Conservation (phyloP, 2,888 invertebrate genomes). For the Cyrtodaria siliqua region DNA sequence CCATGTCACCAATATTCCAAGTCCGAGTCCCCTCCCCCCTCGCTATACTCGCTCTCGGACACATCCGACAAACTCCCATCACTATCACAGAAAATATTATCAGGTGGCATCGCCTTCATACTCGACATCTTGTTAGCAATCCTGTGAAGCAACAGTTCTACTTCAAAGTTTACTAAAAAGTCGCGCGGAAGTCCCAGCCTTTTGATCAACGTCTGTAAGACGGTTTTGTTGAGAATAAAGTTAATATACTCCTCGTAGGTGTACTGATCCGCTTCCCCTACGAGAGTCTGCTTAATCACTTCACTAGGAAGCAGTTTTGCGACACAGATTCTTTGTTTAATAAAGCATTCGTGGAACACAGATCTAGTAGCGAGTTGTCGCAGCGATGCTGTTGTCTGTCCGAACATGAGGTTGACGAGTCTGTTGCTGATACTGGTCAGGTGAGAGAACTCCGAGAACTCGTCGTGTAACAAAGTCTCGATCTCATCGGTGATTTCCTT, state of each 20-base stretch:
- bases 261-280: conserved; percentile 63
- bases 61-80: conserved; percentile 64
- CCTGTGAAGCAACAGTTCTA: conserved; percentile 75
- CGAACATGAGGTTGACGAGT: conserved; percentile 77
- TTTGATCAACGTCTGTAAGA: conserved; percentile 69
- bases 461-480: conserved; percentile 66
- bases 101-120: conserved; percentile 71
- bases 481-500: conserved; percentile 77
- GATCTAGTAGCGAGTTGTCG: conserved; percentile 75
- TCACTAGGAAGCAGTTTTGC: conserved; percentile 70
- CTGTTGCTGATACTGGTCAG: conserved; percentile 65
- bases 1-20: conserved; percentile 80
- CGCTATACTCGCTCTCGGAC: conserved; percentile 68
- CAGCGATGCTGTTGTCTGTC: conserved; percentile 73
- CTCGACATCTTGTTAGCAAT: conserved; percentile 68
- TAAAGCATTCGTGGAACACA: conserved; percentile 76
- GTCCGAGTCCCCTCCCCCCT: conserved; percentile 81
- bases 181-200: conserved; percentile 70
- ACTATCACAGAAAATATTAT: conserved; percentile 68
- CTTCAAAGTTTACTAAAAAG: conserved; percentile 75
- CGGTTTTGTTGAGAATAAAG: conserved; percentile 72
- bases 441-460: conserved; percentile 76
- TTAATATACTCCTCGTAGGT: conserved; percentile 77
- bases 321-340: conserved; percentile 67
- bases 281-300: conserved; percentile 67